Evolutionary conservation across 2,888 invertebrate species (phyloP).

Genomic region (Adela reaumurella): DNA sequence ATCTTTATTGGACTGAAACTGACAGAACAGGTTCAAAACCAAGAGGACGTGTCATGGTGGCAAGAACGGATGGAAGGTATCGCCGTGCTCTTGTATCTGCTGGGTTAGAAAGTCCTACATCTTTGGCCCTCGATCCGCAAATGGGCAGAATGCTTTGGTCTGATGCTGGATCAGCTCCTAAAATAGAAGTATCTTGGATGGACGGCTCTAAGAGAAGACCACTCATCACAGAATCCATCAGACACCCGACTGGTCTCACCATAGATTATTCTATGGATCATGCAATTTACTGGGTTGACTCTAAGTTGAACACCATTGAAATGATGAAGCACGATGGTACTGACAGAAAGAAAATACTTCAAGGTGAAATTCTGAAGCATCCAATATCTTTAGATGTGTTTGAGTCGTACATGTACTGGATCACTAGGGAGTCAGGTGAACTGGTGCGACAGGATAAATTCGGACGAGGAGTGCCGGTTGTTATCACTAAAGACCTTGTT

Average conservation of each 20-base stretch:
- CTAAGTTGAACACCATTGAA: slow-evolving; percentile 87
- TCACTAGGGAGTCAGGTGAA: slow-evolving; percentile 85
- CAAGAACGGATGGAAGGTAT: slow-evolving; percentile 87
- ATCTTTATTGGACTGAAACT: slow-evolving; percentile 91
- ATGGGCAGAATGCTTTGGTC: slow-evolving; percentile 90
- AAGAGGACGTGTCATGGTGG: slow-evolving; percentile 79
- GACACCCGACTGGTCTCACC: slow-evolving; percentile 85
- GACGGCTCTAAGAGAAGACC: slow-evolving; percentile 86
- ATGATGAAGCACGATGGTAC: slow-evolving; percentile 80
- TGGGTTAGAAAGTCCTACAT: slow-evolving; percentile 82
- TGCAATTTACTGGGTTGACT: slow-evolving; percentile 93
- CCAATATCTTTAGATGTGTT: slow-evolving; percentile 91
- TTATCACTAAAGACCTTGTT: slow-evolving; percentile 77
- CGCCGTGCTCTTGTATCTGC: slow-evolving; percentile 73
- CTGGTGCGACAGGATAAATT: slow-evolving; percentile 92
- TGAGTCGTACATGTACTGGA: slow-evolving; percentile 90
- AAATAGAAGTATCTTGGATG: slow-evolving; percentile 96
- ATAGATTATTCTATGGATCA: slow-evolving; percentile 90
- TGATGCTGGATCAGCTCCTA: slow-evolving; percentile 85
- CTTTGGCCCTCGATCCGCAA: slow-evolving; percentile 84
- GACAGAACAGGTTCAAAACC: slow-evolving; percentile 72
- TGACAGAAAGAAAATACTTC: slow-evolving; percentile 66
- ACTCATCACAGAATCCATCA: slow-evolving; percentile 75
- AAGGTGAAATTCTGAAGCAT: slow-evolving; percentile 71
- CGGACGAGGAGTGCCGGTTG: slow-evolving; percentile 86